Conservation (phyloP, 1,140 invertebrate species). For the Amyelois transitella region DNA sequence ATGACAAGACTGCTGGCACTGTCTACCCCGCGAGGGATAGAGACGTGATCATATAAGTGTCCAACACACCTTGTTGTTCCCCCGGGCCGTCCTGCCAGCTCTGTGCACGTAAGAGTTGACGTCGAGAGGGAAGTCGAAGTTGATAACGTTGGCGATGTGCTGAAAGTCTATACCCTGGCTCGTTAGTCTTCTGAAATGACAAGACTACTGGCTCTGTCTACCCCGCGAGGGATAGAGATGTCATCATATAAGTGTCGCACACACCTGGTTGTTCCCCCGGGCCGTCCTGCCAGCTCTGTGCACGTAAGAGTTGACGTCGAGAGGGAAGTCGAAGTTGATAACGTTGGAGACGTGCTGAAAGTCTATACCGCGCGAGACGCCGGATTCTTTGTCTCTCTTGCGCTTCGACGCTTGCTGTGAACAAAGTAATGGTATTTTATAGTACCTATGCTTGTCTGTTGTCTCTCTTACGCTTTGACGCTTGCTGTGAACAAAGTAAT, state of each 20-base stretch:
- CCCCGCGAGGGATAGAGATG: too few species aligned
- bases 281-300: constrained; percentile 97
- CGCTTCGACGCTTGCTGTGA: constrained; percentile 76
- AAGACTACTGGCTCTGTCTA: too few species aligned
- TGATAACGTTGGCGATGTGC: constrained; percentile 97
- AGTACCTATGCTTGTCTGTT: too few species aligned
- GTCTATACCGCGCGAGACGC: constrained; percentile 96
- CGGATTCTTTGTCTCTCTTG: constrained; percentile 93
- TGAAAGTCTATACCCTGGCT: constrained; percentile 99
- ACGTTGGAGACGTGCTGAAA: constrained; percentile 98
- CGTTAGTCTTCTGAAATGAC: too few species aligned
- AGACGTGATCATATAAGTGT: too few species aligned
- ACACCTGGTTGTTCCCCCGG: constrained; percentile 91
- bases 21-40: too few species aligned
- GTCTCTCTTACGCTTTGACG: constrained; percentile 78
- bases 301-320: constrained; percentile 90
- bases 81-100: constrained; percentile 94
- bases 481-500: constrained; percentile 36
- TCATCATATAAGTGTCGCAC: not conserved
- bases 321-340: constrained; percentile 98
- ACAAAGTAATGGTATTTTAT: not conserved
- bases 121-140: constrained; percentile 96
- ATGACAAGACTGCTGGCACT: too few species aligned
- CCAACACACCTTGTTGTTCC: constrained; percentile 83
- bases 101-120: constrained; percentile 94